Base-by-base conservation (phyloP, 2,797 vertebrate genomes). In the Somateria mollissima region DNA sequence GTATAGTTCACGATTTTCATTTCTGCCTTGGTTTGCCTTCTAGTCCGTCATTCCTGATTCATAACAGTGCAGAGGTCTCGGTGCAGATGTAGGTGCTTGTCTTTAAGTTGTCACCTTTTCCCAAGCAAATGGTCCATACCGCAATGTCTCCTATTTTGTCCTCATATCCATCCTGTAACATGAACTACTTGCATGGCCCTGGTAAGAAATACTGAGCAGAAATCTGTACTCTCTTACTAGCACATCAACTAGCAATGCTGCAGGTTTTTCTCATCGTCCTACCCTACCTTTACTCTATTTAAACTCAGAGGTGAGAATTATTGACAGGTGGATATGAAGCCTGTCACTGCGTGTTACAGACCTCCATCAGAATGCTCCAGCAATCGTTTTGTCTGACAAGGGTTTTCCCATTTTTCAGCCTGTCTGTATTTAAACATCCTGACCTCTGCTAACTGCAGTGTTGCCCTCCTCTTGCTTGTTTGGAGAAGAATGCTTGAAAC, bases 11-110 rank as follows among this genome's bases (percentile, higher is more conserved):
- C 21, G 20, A 4, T 64, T 87, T 14, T 25, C 6, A 12, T 70
- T 13, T 45, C 13, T 72, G 25, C 17, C 83, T 80, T 60, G 25
- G 15, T 60, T 80, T 87, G 15, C 20, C 16, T 41, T 13, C 11
- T 47, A 2, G 2, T 54, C 56, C 3, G 13, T 47, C 1, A 0
- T 70, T 66, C 18, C n/a, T 8, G 18, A 51, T 13, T 36, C 32
- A 20, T 0, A 69, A 32, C 25, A 32, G 32, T 66, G 65, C 51
- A 22, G 43, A 71, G 21, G 53, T 27, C n/a, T 87, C 24, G 24
- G 1, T 47, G 32, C 39, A 92, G 45, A 22, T 8, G 4, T 32
- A 39, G 54, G 1, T 24, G 22, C 37, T 85, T 69, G 16, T 69
- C 43, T 89, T 80, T 45, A 13, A 8, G 0, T 0, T 8, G 8